Base-by-base conservation (phyloP, 2,113 vertebrate genomes). In the Scortum barcoo region DNA sequence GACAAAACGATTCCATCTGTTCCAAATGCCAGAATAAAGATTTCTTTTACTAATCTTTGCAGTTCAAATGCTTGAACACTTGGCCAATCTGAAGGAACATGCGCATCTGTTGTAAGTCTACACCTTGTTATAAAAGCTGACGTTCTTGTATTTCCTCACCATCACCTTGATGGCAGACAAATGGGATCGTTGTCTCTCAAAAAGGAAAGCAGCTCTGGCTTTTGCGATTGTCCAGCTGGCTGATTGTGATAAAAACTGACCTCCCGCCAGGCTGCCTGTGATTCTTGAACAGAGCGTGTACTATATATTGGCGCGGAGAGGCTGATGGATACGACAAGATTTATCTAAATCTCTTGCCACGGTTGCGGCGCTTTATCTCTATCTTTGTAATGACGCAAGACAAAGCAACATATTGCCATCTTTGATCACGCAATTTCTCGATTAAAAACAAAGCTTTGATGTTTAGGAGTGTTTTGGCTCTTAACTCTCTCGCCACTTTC, bases 391-490 rank as follows among this genome's bases (percentile, higher is more conserved):
- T 92, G 89, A 90, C 0, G 73, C 89, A 91, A 87, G 77, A 85
- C 81, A 91, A 85, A 88, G 87, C 84, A 90, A 90, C 86, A 74
- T 54, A 53, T 75, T 72, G 51, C 50, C 71, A 77, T 85, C 58
- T 82, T 74, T 83, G 62, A 85, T 87, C 68, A n/a, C 26, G 19
- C 60, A 63, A 66, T 33, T 40, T 73, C 66, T 66, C 26, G 24
- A 83, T 68, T 69, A 71, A 42, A 83, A 80, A 76, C 65, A 76
- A 84, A 72, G 80, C 82, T 90, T 90, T 91, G 80, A 89, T 83
- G 83, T 87, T 78, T 50, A 16, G 48, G 84, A 76, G 62, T 70
- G 66, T 85, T 86, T 83, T 70, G 57, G 56, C 30, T 72, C 72
- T 68, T 50, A 69, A 76, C 74, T 87, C 68, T 53, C 58, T 76